Base-by-base conservation (phyloP, 2,113 vertebrate genomes). In the Sander lucioperca region DNA sequence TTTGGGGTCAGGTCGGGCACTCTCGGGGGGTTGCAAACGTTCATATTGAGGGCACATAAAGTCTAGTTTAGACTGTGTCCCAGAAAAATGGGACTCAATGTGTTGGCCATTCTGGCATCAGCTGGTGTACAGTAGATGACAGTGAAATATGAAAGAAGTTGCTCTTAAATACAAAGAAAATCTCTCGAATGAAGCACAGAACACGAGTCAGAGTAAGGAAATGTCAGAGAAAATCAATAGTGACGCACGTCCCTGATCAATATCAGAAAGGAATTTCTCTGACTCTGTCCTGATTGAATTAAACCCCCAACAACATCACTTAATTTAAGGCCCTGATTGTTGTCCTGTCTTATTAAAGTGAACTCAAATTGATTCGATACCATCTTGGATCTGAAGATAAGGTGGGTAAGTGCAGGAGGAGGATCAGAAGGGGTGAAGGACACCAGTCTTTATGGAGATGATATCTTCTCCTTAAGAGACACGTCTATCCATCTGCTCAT, bases 301-400 rank as follows among this genome's bases (percentile, higher is more conserved):
- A 93, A 91, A 94, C 66, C 73, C 47, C 66, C 16, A 58, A 73
- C 62, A 77, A 81, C 77, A 78, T 77, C 87, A 53, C 78, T 95
- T 92, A 66, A 86, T 88, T 93, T 86, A 91, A 82, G 77, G 89
- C 45, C 67, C 75, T 91, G 86, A 92, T 93, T 88, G 91, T 93
- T 92, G 93, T 77, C 86, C 90, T 88, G 1, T 86, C 76, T 95
- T 91, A 94, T 94, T 95, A 93, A 95, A 95, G 92, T 91, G 83
- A 91, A 86, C 48, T 82, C 88, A 91, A 91, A 93, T 92, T 93
- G 86, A 58, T 88, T 89, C 30, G 86, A 94, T 96, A 91, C 62
- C 81, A 93, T 95, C 92, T 89, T 77, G 90, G 87, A 85, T 84
- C 67, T 90, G 91, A 79, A 94, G 92, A 94, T 89, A 91, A 88